Percentiles rank a stretch among this genome's conserved stretches.
Evolutionary conservation across 2,113 vertebrate genomes (phyloP).

Genomic region (Oceanites oceanicus): DNA sequence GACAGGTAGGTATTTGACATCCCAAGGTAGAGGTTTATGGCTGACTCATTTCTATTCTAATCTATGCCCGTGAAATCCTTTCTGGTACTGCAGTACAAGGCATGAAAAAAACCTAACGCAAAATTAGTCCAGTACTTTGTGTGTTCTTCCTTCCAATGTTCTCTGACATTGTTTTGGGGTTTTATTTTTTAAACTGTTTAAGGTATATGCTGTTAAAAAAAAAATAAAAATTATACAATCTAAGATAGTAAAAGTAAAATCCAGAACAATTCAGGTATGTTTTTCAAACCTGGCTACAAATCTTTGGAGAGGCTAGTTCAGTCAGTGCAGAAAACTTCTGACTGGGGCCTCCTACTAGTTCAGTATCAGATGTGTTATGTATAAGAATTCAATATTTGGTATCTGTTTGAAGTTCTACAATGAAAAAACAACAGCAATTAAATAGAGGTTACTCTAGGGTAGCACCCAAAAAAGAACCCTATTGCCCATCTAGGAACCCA

Average conservation of each 20-base stretch:
- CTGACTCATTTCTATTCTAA: background rate
- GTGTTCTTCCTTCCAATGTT: background rate
- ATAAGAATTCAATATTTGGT: background rate
- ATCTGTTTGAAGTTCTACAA: background rate
- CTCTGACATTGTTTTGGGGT: background rate
- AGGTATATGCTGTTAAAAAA: background rate
- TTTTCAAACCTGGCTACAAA: background rate
- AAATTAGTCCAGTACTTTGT: background rate
- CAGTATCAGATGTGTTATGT: accelerated
- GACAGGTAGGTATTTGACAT: background rate
- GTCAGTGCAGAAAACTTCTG: background rate
- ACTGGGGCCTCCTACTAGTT: background rate
- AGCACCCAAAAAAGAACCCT: background rate
- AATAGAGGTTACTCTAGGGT: background rate
- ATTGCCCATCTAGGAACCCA: background rate
- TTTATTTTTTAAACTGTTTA: background rate
- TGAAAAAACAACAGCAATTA: background rate
- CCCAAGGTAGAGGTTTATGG: background rate
- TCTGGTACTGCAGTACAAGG: background rate
- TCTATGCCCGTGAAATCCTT: background rate
- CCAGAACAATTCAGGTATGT: background rate
- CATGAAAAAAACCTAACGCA: background rate
- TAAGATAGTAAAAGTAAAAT: background rate
- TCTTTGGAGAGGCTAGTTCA: background rate
- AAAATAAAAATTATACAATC: background rate